Base-by-base conservation (phyloP, 2,888 invertebrate genomes). In the Chrysolina oricalcia region DNA sequence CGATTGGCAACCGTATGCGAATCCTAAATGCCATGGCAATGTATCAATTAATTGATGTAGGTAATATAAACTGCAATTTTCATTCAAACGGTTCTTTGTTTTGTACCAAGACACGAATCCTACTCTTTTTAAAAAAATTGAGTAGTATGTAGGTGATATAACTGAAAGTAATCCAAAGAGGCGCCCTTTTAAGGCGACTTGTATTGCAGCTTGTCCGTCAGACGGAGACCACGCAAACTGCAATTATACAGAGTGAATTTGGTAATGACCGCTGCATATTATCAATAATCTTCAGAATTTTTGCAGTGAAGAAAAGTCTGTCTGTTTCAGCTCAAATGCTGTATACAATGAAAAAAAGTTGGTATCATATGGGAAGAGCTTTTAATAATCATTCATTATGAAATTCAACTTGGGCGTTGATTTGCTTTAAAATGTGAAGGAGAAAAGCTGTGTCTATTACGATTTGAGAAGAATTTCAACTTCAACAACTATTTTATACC, bases 111-210 rank as follows among this genome's bases (percentile, higher is more conserved):
- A 67, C 17, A 21, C 11, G 27, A 48, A 66, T 48, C 65, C 23
- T 46, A 40, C 21, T 19, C 41, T 43, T 35, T 43, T 64, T 11
- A 2, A 19, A 40, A 53, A 53, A 53, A 53, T 11, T 53, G 4
- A 53, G 23, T 53, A 56, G 40, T 68, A 53, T 68, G 68, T 68
- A 68, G 68, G 68, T 68, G 68, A 53, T 41, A 68, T 53, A 53
- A 68, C 40, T 68, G 68, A 53, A 68, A 68, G 68, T 68, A 35
- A 40, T 53, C 67, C 53, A 17, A 10, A 53, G 27, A 5, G 40
- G 53, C 27, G 40, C 35, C 68, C 68, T 68, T 68, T 68, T 68
- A 53, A 68, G 68, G 68, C 35, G 19, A 50, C 53, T 17, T 27
- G 35, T 19, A n/a, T 23, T 50, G 35, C 13, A 53, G 21, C 53